Conservation (phyloP, 2,888 invertebrate species). For the Melanchra persicariae region DNA sequence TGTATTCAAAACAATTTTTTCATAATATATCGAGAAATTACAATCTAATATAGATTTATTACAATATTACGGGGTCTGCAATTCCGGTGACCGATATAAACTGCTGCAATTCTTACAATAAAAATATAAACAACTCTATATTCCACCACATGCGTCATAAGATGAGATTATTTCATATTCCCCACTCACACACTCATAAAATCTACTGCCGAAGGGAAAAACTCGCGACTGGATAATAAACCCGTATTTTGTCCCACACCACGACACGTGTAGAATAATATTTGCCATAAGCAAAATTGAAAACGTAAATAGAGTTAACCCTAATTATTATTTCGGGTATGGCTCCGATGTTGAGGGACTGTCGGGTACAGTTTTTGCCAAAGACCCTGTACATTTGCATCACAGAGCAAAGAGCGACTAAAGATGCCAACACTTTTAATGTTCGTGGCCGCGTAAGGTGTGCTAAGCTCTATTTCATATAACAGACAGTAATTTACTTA, state of each 20-base stretch:
- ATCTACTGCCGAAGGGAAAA: neutral
- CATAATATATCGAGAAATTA: too few relatives aligned
- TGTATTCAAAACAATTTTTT: too few relatives aligned
- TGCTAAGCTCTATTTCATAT: neutral
- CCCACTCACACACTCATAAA: slow-evolving; percentile 4
- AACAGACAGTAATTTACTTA: too few relatives aligned
- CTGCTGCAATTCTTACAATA: neutral
- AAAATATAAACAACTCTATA: slow-evolving; percentile 1
- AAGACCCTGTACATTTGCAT: slow-evolving; percentile 3
- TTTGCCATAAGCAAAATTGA: slow-evolving; percentile 50
- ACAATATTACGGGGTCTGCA: too few relatives aligned
- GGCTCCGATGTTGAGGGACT: slow-evolving; percentile 8
- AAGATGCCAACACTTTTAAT: neutral
- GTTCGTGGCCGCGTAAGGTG: neutral
- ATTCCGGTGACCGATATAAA: too few relatives aligned
- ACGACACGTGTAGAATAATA: slow-evolving; percentile 45
- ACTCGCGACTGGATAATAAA: slow-evolving; percentile 1
- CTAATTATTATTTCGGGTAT: slow-evolving; percentile 56
- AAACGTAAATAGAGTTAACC: slow-evolving; percentile 38
- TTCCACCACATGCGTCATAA: neutral
- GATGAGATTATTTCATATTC: slow-evolving; percentile 18
- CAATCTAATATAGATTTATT: too few relatives aligned
- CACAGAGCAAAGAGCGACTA: neutral
- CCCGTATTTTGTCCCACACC: slow-evolving; percentile 26
- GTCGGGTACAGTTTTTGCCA: slow-evolving; percentile 27